These are phyloP conservation scores for Euura saliciscinereae DNA, from an alignment of 1,140 invertebrate genomes.

Conservation along the genomic window DNA sequence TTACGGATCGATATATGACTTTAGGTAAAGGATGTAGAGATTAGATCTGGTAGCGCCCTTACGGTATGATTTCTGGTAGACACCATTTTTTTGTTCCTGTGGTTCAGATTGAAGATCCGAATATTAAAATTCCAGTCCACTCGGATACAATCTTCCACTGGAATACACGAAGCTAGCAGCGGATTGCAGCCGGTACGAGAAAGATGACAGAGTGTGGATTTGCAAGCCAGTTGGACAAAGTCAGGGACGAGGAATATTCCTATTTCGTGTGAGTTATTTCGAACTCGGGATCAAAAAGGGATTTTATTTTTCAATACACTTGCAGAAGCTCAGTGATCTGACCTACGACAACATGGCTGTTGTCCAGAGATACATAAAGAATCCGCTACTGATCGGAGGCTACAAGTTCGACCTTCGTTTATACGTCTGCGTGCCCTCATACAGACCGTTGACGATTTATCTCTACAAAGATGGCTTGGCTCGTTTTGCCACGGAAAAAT, in stretches of 20 bases:
- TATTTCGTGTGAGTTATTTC: slow-evolving; percentile 71
- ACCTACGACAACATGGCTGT: slow-evolving; percentile 76
- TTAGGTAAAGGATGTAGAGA: slow-evolving; percentile 64
- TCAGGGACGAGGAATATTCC: slow-evolving; percentile 81
- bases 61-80: too few relatives aligned
- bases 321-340: slow-evolving; percentile 76
- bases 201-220: slow-evolving; percentile 73
- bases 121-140: slow-evolving; percentile 64
- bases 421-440: slow-evolving; percentile 85
- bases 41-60: too few relatives aligned
- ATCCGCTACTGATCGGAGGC: slow-evolving; percentile 83
- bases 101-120: too few relatives aligned
- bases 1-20: slow-evolving; percentile 82
- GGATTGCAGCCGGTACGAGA: slow-evolving; percentile 67
- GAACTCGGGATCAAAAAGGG: too few relatives aligned
- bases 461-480: slow-evolving; percentile 83
- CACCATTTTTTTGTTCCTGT: too few relatives aligned
- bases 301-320: slow-evolving; percentile 20
- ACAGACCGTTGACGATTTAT: slow-evolving; percentile 81
- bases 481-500: slow-evolving; percentile 83
- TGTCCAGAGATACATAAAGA: slow-evolving; percentile 85
- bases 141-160: slow-evolving; percentile 79
- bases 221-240: slow-evolving; percentile 86
- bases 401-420: slow-evolving; percentile 88
- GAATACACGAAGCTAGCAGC: slow-evolving; percentile 85